Evolutionary conservation across 2,797 vertebrate species (phyloP).

Genomic region (Gobionotothen gibberifrons): DNA sequence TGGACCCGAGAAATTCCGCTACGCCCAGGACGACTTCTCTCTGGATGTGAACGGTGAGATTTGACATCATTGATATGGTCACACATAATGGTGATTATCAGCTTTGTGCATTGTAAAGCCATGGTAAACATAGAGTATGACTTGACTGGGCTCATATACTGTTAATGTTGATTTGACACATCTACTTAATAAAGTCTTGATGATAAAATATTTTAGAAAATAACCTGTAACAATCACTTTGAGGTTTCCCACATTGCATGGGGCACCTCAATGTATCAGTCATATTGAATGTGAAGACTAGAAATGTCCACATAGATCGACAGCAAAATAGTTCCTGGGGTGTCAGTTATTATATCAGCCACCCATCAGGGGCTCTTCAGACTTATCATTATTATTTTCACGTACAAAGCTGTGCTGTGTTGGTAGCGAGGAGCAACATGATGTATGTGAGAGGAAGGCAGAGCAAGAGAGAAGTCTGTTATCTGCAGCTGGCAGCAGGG

Average conservation of each 20-base stretch:
- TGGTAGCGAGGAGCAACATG: conserved; percentile 22
- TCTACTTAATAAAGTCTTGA: neutral
- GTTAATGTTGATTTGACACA: neutral
- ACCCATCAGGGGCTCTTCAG: neutral
- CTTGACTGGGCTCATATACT: neutral
- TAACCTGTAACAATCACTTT: neutral
- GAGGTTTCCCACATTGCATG: neutral
- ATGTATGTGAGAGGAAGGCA: conserved; percentile 22
- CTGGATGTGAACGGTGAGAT: conserved; percentile 95
- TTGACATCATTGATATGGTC: neutral
- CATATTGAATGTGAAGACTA: neutral
- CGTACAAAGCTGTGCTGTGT: conserved; percentile 16
- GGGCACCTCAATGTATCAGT: neutral
- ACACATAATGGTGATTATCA: neutral
- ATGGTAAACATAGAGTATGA: neutral
- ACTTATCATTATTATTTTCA: neutral
- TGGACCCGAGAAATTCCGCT: conserved; percentile 98
- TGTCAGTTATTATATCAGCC: neutral
- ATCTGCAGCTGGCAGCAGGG: conserved; percentile 71
- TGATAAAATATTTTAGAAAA: neutral
- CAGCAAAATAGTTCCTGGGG: neutral
- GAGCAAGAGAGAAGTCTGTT: conserved; percentile 49
- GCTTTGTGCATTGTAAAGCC: neutral
- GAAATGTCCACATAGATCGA: neutral
- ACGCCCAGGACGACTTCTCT: conserved; percentile 98